Conservation (phyloP, 2,888 invertebrate genomes). For the Agrochola circellaris region DNA sequence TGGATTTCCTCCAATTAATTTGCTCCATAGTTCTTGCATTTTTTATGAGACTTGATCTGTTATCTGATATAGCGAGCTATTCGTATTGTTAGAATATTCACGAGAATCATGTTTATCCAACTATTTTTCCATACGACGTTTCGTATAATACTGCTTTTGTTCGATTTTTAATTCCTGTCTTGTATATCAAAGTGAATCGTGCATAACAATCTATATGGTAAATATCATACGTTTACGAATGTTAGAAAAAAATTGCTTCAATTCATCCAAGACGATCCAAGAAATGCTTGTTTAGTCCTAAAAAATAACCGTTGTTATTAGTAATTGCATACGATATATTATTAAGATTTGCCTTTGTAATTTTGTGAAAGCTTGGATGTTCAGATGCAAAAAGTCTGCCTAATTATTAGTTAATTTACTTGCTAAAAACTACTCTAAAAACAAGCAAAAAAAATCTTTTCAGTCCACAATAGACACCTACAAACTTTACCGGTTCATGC, state of each 20-base stretch:
- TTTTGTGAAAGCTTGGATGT: too few relatives aligned
- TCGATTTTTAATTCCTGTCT: not conserved
- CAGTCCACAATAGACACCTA: not conserved
- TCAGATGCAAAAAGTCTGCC: too few relatives aligned
- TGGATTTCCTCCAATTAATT: not conserved
- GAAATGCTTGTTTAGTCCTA: not conserved
- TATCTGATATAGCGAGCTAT: not conserved
- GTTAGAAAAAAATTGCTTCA: not conserved
- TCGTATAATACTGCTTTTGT: not conserved
- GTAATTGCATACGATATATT: not conserved
- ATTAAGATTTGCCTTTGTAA: not conserved
- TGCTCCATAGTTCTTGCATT: not conserved
- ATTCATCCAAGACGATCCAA: not conserved
- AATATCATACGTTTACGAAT: not conserved
- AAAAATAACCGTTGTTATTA: not conserved
- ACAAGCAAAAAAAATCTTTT: not conserved
- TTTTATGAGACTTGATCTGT: not conserved
- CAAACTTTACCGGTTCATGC: not conserved
- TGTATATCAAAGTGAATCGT: not conserved
- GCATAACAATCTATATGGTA: not conserved
- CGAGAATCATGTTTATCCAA: not conserved
- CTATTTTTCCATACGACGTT: not conserved
- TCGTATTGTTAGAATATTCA: not conserved
- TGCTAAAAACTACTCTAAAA: too few relatives aligned
- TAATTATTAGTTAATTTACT: too few relatives aligned